phyloP scores from a whole-genome alignment of 2,888 invertebrate species.

The Chesias legatella region DNA sequence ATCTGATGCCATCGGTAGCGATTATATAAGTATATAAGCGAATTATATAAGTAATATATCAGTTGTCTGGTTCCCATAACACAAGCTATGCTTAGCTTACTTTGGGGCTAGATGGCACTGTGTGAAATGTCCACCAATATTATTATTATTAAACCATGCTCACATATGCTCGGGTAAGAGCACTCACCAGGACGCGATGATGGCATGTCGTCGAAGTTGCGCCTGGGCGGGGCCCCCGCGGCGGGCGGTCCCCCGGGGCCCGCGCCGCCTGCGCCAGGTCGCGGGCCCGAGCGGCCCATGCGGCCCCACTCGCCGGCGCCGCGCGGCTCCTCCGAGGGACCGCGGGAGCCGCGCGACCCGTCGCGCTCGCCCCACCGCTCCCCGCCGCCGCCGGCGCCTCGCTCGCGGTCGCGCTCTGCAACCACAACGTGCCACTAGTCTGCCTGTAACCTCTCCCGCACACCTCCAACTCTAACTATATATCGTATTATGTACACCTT shows the following conservation, averaged over 20 bases:
- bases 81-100: too few species aligned
- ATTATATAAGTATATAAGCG: too few species aligned
- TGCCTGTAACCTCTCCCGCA: too few species aligned
- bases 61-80: too few species aligned
- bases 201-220: conserved; percentile 70
- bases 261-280: conserved; percentile 35
- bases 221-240: conserved; percentile 41
- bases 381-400: conserved; percentile 54
- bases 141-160: too few species aligned
- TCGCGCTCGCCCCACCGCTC: conserved; percentile 64
- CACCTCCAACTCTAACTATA: too few species aligned
- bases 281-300: conserved; percentile 49
- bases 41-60: too few species aligned
- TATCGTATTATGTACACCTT: too few species aligned
- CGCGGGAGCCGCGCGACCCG: conserved; percentile 54
- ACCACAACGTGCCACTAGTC: not conserved
- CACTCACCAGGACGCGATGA: conserved; percentile 56
- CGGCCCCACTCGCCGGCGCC: conserved; percentile 64
- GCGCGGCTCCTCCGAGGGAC: conserved; percentile 62
- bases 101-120: too few species aligned
- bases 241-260: conserved; percentile 41
- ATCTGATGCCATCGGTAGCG: too few species aligned
- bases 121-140: too few species aligned
- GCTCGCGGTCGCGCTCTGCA: conserved; percentile 51
- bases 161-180: too few species aligned